Evolutionary conservation across 1,140 invertebrate species (phyloP).

Genomic region (Oreohelix idahoensis): DNA sequence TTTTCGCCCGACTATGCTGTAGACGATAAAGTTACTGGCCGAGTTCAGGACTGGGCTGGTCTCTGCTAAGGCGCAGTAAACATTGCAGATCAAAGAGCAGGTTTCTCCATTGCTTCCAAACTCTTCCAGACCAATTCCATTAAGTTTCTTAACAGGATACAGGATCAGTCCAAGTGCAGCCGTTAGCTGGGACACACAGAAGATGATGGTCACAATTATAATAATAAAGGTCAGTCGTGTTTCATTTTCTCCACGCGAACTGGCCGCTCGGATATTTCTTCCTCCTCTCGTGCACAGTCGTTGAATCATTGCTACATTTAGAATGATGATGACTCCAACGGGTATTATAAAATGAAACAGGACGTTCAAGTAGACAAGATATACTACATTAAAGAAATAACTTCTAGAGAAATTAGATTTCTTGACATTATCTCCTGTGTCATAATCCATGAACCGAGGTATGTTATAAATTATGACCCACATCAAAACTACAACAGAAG

Average conservation of each 20-base stretch:
- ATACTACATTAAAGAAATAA: conserved; percentile 42
- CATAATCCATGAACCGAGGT: background rate
- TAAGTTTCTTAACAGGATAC: conserved; percentile 19
- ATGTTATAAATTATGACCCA: no score
- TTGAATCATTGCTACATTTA: conserved; percentile 42
- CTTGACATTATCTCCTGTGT: background rate
- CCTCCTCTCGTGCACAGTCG: conserved; percentile 23
- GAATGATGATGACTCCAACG: conserved; percentile 33
- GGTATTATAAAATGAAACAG: conserved; percentile 43
- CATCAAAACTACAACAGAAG: no score
- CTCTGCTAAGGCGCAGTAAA: conserved; percentile 69
- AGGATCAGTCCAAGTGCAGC: conserved; percentile 44
- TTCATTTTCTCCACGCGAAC: no score
- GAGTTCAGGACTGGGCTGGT: conserved; percentile 79
- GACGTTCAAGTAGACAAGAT: conserved; percentile 47
- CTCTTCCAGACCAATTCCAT: conserved; percentile 4
- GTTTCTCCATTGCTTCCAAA: background rate
- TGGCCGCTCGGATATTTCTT: background rate
- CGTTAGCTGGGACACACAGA: conserved; percentile 44
- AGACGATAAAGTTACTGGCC: no score
- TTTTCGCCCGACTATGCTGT: conserved; percentile 90
- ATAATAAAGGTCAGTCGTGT: no score
- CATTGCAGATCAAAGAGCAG: conserved; percentile 33
- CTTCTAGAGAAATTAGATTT: conserved; percentile 36
- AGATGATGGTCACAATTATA: no score